Conservation (phyloP, 2,888 invertebrate species). For the Meiosimyza platycephala region DNA sequence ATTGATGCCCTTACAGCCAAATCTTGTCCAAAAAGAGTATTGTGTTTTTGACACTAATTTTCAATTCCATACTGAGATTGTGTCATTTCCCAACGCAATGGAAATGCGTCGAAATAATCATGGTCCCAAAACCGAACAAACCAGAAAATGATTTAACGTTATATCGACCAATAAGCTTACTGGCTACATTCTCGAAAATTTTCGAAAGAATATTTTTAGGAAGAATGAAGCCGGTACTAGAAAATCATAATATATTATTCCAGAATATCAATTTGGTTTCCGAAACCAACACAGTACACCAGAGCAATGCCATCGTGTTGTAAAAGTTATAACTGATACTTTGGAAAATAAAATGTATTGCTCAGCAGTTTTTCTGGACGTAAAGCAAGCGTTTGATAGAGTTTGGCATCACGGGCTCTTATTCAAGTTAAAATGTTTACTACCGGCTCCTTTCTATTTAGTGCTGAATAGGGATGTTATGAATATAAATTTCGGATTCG, state of each 20-base stretch:
- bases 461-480: too few species aligned
- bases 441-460: too few species aligned
- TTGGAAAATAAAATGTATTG: conserved; percentile 7
- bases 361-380: neutral
- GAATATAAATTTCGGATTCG: too few species aligned
- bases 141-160: conserved; percentile 6
- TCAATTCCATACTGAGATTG: too few species aligned
- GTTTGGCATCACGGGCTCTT: too few species aligned
- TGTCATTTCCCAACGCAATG: conserved; percentile 1
- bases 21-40: neutral
- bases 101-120: conserved; percentile 23
- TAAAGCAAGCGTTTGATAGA: too few species aligned
- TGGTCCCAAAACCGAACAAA: conserved; percentile 17
- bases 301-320: conserved; percentile 10
- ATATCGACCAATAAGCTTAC: conserved; percentile 11
- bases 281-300: conserved; percentile 10
- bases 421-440: too few species aligned
- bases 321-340: neutral
- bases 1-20: too few species aligned
- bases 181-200: conserved; percentile 11
- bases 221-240: conserved; percentile 14
- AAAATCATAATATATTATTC: neutral
- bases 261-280: conserved; percentile 3
- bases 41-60: neutral
- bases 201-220: conserved; percentile 10